Conservation (phyloP, 2,113 vertebrate species). For the Ictidomys tridecemlineatus region DNA sequence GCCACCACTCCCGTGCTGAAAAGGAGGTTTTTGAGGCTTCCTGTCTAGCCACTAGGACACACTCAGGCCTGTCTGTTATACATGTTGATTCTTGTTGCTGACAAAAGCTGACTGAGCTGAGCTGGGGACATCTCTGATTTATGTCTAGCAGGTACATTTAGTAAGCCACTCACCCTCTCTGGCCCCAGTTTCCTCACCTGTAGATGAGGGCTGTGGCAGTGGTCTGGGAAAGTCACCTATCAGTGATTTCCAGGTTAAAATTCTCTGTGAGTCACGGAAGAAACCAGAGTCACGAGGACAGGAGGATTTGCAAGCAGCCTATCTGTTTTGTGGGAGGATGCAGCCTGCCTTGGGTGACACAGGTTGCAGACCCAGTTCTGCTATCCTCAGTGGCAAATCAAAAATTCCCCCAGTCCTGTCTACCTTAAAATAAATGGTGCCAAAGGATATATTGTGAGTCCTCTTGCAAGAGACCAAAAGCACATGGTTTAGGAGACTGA, state of each 20-base stretch:
- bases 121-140: neutral
- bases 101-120: neutral
- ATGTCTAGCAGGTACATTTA: neutral
- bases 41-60: neutral
- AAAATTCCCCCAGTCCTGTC: neutral
- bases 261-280: neutral
- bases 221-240: neutral
- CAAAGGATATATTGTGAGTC: neutral
- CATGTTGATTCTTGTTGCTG: rapidly evolving
- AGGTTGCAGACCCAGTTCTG: neutral
- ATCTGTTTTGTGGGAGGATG: neutral
- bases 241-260: neutral
- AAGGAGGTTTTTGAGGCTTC: neutral
- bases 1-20: too few species aligned
- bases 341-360: neutral
- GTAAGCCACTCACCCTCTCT: neutral
- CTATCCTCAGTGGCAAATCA: neutral
- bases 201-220: neutral
- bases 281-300: neutral
- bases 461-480: neutral
- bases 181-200: neutral
- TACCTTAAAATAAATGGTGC: neutral
- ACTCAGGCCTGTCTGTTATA: neutral
- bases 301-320: neutral
- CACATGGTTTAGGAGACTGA: neutral